Evolutionary conservation across 2,888 invertebrate species (phyloP), one percentile per base, ranked within the genome.

Genomic region (Dicycla oo): DNA sequence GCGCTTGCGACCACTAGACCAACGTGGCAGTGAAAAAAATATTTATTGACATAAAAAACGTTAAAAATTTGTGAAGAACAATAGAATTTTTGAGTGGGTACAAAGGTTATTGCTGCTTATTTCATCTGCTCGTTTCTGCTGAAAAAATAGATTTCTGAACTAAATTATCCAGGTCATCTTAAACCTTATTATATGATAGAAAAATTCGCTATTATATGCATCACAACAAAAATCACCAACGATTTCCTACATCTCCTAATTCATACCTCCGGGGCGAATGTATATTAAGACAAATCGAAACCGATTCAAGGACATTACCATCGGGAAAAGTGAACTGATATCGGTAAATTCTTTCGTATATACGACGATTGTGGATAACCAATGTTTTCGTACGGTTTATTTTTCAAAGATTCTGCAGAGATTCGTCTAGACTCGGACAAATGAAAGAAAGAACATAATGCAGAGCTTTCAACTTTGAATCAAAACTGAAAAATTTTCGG

Each of bases 201-300:
- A 30, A 65, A 65, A 13, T 10, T 30, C n/a, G 1, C 11, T 65
- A n/a, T 40, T 30, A 26, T 30, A 26, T 6, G 15, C 34, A 20
- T 18, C 6, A 67, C 23, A 38, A n/a, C 7, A 5, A 38, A 38
- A 47, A 69, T 2, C 8, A 11, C n/a, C 0, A 38, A 15, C 38
- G 2, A 38, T 23, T 38, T 15, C 15, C 0, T 26, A 30, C 30
- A 20, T 61, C n/a, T 15, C 18, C 26, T 49, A 63, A 69, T 40
- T 43, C 51, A 49, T 61, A 56, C n/a, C 34, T 23, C 23, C 26
- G 45, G n/a, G 53, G 11, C 7, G 20, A 67, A 51, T 51, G 43
- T 67, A 54, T 63, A 68, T 54, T 43, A 75, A 76, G 62, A 80
- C 51, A 69, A 47, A 77, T 78, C 54, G 56, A 61, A 78, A 65